Evolutionary conservation across 2,113 vertebrate species (phyloP).

Genomic region (Sclerurus mexicanus): DNA sequence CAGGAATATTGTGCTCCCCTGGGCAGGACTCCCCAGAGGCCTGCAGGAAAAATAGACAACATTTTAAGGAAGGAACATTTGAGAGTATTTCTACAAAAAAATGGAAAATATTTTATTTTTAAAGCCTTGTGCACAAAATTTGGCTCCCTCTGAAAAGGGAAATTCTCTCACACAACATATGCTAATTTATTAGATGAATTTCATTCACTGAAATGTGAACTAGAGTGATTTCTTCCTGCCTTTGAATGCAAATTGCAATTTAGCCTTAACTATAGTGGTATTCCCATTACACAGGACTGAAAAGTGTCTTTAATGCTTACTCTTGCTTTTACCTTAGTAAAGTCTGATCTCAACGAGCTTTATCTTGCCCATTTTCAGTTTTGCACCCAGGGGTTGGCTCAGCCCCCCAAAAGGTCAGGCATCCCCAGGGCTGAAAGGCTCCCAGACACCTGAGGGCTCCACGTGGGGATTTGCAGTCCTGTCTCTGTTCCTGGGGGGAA

Average conservation of each 20-base stretch:
- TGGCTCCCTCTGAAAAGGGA: neutral
- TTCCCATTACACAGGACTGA: neutral
- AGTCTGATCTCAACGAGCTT: neutral
- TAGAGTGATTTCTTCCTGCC: neutral
- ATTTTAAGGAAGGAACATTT: neutral
- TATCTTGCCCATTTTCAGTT: neutral
- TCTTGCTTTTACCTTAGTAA: neutral
- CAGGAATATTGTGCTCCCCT: neutral
- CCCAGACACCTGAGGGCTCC: neutral
- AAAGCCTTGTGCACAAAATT: neutral
- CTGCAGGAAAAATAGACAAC: fast-evolving
- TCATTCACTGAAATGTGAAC: neutral
- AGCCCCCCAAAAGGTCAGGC: neutral
- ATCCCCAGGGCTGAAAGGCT: neutral
- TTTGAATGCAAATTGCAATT: constrained; percentile 3
- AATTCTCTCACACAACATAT: neutral
- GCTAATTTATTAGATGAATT: neutral
- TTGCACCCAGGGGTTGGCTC: fast-evolving
- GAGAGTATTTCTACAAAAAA: neutral
- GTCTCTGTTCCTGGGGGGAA: neutral
- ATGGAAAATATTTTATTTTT: neutral
- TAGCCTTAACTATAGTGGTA: neutral
- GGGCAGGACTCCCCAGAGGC: neutral
- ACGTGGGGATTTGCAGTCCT: neutral
- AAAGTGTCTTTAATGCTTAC: neutral